Evolutionary conservation across 2,888 invertebrate genomes (phyloP), one percentile per base, ranked within the genome.

Genomic region (Sussaba pulchella): DNA sequence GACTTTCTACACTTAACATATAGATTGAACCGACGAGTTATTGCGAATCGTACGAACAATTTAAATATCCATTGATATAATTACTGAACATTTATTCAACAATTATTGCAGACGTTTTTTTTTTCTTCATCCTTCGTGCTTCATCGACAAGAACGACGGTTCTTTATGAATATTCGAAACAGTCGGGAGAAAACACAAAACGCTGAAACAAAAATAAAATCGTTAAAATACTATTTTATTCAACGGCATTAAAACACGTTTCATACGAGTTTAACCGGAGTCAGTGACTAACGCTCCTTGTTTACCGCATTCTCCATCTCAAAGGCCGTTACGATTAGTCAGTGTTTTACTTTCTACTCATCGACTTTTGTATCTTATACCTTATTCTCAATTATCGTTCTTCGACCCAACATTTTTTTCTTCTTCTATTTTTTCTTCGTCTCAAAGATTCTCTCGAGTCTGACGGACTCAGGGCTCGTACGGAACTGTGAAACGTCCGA

Each of bases 321-420:
- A 52, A 69, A 79, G 70, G 64, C 43, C 26, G 41, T 24, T 19
- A 36, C 69, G 76, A 76, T 76, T 76, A 76, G 76, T 76, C 75
- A 75, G 75, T 67, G 76, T 63, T 70, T 76, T 69, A 76, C 70
- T 70, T 76, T 76, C 76, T 64, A 57, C 45, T 54, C 36, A 70
- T 70, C 69, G 41, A 47, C 63, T 43, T 54, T n/a, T 57, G 57
- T 57, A 9, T 36, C 17, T 57, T 17, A 10, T 17, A 17, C 19
- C 39, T 39, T 10, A 39, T 59, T 61, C 61, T 10, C 8, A 36
- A 4, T 41, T 61, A 41, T 41, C 41, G 21, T 59, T 39, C 6
- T 21, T 9, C 19, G 3, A 31, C 17, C 36, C 8, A 31, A 12
- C 17, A 41, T 14, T 6, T 52, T 52, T 36, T 17, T 57, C 17